Percentiles rank a stretch among this genome's conserved stretches.
Evolutionary conservation across 2,888 invertebrate genomes (phyloP).

Genomic region (Calameuta pallipes): DNA sequence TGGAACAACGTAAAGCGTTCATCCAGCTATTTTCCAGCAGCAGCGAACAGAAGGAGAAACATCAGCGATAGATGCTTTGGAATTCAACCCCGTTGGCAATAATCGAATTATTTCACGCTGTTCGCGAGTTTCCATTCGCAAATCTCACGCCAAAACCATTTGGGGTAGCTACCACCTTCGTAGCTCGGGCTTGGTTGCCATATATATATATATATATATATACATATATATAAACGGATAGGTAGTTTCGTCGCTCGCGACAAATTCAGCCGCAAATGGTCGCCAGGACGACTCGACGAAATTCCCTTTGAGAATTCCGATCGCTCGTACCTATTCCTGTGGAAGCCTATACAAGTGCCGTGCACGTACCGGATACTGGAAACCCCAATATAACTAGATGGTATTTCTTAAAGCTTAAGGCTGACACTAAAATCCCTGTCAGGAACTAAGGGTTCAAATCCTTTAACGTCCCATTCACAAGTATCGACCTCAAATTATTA

Average conservation of each 20-base stretch:
- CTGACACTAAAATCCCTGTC: background rate
- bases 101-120: conserved; percentile 23
- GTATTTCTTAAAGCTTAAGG: background rate
- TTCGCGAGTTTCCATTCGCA: conserved; percentile 18
- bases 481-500: too few species aligned
- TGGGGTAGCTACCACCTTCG: background rate
- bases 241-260: background rate
- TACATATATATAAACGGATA: background rate
- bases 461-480: background rate
- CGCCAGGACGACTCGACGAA: background rate
- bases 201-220: too few species aligned
- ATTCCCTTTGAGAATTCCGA: background rate
- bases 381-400: background rate
- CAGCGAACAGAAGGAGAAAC: background rate
- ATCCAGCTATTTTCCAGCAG: background rate
- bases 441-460: background rate
- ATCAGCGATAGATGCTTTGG: background rate
- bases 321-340: background rate
- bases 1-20: background rate
- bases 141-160: background rate
- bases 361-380: background rate
- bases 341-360: background rate
- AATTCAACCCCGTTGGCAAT: conserved; percentile 13
- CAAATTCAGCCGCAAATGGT: background rate
- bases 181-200: background rate